These are phyloP conservation scores for Clistopyga incitator DNA, from an alignment of 2,888 invertebrate genomes.

Conservation along the genomic window DNA sequence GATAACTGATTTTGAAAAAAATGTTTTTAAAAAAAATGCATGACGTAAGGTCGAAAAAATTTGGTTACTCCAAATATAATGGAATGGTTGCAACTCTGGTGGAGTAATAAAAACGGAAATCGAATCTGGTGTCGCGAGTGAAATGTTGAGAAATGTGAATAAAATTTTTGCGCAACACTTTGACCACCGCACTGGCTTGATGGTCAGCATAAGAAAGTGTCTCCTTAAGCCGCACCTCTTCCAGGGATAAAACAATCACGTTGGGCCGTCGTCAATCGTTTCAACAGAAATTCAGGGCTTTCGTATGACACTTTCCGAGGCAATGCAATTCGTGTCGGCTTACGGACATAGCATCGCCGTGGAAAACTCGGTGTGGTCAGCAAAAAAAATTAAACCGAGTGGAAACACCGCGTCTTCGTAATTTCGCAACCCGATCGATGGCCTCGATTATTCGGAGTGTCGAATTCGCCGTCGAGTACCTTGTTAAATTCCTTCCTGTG, in stretches of 20 bases:
- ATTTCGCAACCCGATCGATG: conserved; percentile 28
- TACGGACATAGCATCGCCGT: background rate
- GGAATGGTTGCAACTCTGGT: background rate
- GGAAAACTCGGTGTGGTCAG: background rate
- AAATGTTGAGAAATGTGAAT: conserved; percentile 10
- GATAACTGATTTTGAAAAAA: too few species aligned
- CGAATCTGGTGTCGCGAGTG: background rate
- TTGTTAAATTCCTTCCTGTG: background rate
- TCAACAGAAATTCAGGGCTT: conserved; percentile 23
- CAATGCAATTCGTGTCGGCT: background rate
- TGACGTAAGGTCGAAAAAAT: too few species aligned
- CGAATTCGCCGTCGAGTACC: background rate
- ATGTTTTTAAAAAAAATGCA: too few species aligned
- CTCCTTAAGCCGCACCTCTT: conserved; percentile 24
- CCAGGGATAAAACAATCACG: conserved; percentile 33
- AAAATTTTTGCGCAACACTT: background rate
- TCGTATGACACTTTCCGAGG: conserved; percentile 14
- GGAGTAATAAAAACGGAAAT: background rate
- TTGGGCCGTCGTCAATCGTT: conserved; percentile 4
- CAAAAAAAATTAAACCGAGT: conserved; percentile 8
- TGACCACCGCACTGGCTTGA: background rate
- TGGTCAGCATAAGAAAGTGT: background rate
- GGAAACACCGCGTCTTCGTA: conserved; percentile 11
- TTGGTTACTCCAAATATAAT: too few species aligned
- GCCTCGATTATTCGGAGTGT: conserved; percentile 33